phyloP scores from a whole-genome alignment of 2,888 invertebrate genomes.

The Hoplodrina ambigua region DNA sequence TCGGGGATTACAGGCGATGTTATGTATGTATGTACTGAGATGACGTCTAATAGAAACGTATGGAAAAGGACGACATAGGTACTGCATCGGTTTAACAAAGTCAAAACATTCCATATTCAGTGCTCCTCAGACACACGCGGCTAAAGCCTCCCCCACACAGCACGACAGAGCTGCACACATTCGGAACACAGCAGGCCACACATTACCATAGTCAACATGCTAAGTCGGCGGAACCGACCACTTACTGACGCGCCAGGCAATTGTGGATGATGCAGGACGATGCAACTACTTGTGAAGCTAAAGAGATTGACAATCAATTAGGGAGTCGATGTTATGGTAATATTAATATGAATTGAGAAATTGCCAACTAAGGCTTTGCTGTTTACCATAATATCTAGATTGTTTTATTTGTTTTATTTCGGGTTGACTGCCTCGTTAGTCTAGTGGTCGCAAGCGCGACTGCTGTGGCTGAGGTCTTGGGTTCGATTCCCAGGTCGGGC shows the following conservation, averaged over 20 bases:
- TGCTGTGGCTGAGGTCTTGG: too few relatives aligned
- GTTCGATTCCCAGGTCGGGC: too few relatives aligned
- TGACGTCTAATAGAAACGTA: too few relatives aligned
- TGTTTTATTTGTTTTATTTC: too few relatives aligned
- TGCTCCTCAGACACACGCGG: slow-evolving; percentile 5
- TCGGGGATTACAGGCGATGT: too few relatives aligned
- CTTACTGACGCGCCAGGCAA: slow-evolving; percentile 4
- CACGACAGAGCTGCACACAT: slow-evolving; percentile 8
- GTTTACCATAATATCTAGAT: too few relatives aligned
- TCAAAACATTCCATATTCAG: slow-evolving; percentile 36
- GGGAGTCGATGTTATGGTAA: neutral
- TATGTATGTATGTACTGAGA: too few relatives aligned
- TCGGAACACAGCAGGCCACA: slow-evolving; percentile 24
- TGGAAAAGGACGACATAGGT: too few relatives aligned
- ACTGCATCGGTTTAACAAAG: neutral
- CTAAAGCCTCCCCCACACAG: slow-evolving; percentile 14
- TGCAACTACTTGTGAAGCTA: neutral
- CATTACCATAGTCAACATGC: slow-evolving; percentile 50
- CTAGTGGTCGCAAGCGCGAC: too few relatives aligned
- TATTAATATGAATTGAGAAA: too few relatives aligned
- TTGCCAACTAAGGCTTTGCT: too few relatives aligned
- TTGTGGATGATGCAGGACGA: neutral
- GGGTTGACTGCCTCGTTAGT: too few relatives aligned
- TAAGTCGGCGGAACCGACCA: slow-evolving; percentile 6
- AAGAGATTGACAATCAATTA: neutral